Evolutionary conservation across 1,140 invertebrate species (phyloP).

Genomic region (Macrostomum lignano): DNA sequence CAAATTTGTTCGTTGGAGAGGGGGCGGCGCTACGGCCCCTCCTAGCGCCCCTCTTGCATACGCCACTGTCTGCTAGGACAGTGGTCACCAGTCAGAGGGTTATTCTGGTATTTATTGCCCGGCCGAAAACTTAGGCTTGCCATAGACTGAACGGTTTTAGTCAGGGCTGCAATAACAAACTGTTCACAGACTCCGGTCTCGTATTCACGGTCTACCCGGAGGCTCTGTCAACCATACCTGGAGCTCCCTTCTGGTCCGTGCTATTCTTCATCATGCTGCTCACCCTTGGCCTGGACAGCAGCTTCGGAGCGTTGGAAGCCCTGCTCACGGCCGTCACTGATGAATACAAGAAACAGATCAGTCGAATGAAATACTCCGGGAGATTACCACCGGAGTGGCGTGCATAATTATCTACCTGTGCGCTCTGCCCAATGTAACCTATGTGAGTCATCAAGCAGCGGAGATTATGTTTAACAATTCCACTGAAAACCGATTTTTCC

Average conservation of each 20-base stretch:
- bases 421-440: slow-evolving; percentile 67
- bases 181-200: slow-evolving; percentile 14
- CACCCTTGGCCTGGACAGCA: slow-evolving; percentile 46
- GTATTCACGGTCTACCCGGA: slow-evolving; percentile 24
- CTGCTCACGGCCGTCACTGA: slow-evolving; percentile 86
- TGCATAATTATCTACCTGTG: slow-evolving; percentile 65
- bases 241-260: slow-evolving; percentile 17
- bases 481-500: too few species aligned
- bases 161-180: too few species aligned
- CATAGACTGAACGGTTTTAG: too few species aligned
- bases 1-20: too few species aligned
- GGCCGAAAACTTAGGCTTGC: too few species aligned
- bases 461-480: too few species aligned
- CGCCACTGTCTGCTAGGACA: too few species aligned
- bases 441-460: too few species aligned
- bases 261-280: slow-evolving; percentile 25
- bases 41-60: too few species aligned
- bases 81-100: too few species aligned
- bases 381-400: slow-evolving; percentile 61
- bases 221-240: slow-evolving; percentile 19
- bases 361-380: slow-evolving; percentile 59
- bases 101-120: too few species aligned
- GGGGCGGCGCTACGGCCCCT: too few species aligned
- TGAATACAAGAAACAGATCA: slow-evolving; percentile 66
- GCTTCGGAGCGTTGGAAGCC: slow-evolving; percentile 95